A percentile compares a stretch with the other conserved stretches of the same genome.
These are phyloP conservation scores for Panagrolaimus sp. DNA, from an alignment of 1,140 invertebrate species.

Conservation along the genomic window DNA sequence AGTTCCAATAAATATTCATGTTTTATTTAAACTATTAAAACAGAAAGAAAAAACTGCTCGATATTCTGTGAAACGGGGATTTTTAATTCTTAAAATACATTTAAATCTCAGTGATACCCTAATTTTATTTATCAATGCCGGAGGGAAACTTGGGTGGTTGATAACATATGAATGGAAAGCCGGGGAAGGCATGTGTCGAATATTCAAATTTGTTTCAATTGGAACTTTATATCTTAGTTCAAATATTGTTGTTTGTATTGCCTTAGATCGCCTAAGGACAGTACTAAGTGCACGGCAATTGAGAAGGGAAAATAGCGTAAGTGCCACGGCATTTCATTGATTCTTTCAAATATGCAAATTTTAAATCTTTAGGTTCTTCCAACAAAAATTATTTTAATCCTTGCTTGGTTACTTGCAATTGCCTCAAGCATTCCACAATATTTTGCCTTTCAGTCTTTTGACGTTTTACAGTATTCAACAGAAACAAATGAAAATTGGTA, in stretches of 20 bases:
- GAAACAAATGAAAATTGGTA: slow-evolving; percentile 31
- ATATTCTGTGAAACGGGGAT: slow-evolving; percentile 44
- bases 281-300: slow-evolving; percentile 45
- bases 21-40: slow-evolving; percentile 38
- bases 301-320: neutral
- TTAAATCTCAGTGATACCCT: slow-evolving; percentile 56
- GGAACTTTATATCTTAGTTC: slow-evolving; percentile 54
- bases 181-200: slow-evolving; percentile 49
- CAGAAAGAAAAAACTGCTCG: slow-evolving; percentile 20
- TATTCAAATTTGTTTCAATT: slow-evolving; percentile 56
- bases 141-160: slow-evolving; percentile 50
- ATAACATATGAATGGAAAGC: slow-evolving; percentile 52
- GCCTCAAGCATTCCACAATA: slow-evolving; percentile 41
- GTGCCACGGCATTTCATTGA: neutral
- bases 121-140: slow-evolving; percentile 44
- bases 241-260: slow-evolving; percentile 56
- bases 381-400: slow-evolving; percentile 10
- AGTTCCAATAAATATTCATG: slow-evolving; percentile 44
- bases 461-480: slow-evolving; percentile 27
- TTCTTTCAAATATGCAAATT: neutral
- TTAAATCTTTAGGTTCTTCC: neutral
- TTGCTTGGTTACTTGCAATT: slow-evolving; percentile 41
- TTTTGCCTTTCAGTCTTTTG: slow-evolving; percentile 40
- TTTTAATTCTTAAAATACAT: slow-evolving; percentile 55
- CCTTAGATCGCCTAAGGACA: slow-evolving; percentile 50